A percentile compares a stretch with the other conserved stretches of the same genome.
These are phyloP conservation scores for Hippocampus comes DNA, from an alignment of 2,113 vertebrate species.

Conservation along the genomic window DNA sequence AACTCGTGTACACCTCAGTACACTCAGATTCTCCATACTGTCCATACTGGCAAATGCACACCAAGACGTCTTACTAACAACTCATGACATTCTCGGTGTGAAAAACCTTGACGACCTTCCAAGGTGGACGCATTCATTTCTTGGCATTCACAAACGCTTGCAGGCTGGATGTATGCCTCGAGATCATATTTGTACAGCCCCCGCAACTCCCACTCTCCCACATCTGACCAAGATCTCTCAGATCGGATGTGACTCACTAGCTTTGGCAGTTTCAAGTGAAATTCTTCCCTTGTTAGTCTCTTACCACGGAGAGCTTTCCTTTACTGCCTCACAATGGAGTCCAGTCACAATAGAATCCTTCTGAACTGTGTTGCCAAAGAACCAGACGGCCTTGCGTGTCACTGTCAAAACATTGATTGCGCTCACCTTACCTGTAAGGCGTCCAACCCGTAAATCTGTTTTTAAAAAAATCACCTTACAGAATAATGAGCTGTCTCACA, in stretches of 20 bases:
- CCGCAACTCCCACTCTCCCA: conserved; percentile 61
- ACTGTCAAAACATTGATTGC: conserved; percentile 27
- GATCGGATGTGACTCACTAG: conserved; percentile 69
- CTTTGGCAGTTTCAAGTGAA: conserved; percentile 61
- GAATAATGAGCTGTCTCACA: conserved; percentile 5
- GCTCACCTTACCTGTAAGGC: conserved; percentile 18
- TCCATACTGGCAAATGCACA: conserved; percentile 30
- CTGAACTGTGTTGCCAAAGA: conserved; percentile 25
- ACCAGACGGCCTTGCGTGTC: conserved; percentile 23
- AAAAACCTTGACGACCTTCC: conserved; percentile 52
- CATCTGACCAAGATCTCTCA: conserved; percentile 62
- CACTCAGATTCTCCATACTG: conserved; percentile 19
- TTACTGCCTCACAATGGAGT: conserved; percentile 15
- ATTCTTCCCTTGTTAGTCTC: conserved; percentile 63
- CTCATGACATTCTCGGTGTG: conserved; percentile 31
- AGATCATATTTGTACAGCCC: conserved; percentile 65
- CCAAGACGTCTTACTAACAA: conserved; percentile 28
- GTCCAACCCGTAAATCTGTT: conserved; percentile 14
- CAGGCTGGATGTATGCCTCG: conserved; percentile 54
- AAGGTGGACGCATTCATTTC: conserved; percentile 55
- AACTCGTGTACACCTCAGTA: not conserved
- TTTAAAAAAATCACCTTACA: not conserved
- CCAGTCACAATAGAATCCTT: conserved; percentile 9
- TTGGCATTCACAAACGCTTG: conserved; percentile 38
- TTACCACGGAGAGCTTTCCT: conserved; percentile 45